Conservation (phyloP, 2,113 vertebrate species). For the Peromyscus leucopus region DNA sequence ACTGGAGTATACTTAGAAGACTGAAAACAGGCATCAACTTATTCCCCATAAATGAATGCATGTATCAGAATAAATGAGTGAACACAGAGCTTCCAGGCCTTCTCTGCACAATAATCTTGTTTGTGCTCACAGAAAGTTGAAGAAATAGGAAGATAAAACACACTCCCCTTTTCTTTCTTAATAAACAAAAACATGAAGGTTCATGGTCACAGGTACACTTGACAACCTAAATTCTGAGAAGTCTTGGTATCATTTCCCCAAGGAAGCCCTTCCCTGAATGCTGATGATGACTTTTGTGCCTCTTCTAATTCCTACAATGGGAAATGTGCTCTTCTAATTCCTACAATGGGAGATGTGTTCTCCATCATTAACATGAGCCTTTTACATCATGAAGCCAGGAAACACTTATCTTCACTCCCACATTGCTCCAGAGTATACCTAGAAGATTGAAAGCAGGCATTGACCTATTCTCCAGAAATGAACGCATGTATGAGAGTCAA, state of each 20-base stretch:
- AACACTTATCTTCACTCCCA: not conserved
- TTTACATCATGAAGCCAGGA: not conserved
- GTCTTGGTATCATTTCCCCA: not conserved
- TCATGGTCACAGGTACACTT: too few relatives aligned
- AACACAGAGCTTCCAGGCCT: not conserved
- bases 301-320: not conserved
- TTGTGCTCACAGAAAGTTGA: not conserved
- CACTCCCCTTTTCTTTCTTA: too few relatives aligned
- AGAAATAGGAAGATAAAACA: not conserved
- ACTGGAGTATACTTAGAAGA: not conserved
- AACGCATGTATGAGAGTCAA: not conserved
- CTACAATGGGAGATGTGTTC: not conserved
- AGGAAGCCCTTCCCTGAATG: not conserved
- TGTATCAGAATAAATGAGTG: not conserved
- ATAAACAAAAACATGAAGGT: not conserved
- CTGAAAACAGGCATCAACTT: not conserved
- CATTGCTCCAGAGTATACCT: not conserved
- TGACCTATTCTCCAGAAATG: not conserved
- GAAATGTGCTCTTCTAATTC: not conserved
- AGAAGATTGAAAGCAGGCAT: not conserved
- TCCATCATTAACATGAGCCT: not conserved
- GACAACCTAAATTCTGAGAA: not conserved
- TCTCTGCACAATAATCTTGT: not conserved
- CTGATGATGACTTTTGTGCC: not conserved
- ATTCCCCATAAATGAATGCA: not conserved